Evolutionary conservation across 1,140 invertebrate species (phyloP), one percentile per base, ranked within the genome.

Genomic region (Solenopsis invicta): DNA sequence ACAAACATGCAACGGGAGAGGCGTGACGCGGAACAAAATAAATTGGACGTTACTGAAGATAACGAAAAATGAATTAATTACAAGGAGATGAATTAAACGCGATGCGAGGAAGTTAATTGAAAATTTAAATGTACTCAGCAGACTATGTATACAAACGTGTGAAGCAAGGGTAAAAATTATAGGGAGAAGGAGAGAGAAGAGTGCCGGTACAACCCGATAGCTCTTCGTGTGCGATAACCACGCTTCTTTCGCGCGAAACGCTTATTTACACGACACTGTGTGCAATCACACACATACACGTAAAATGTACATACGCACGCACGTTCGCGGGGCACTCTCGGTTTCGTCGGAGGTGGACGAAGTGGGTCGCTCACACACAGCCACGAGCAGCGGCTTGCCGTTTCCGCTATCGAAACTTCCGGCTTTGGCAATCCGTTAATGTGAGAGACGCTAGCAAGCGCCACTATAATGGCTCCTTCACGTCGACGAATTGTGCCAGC

Each of bases 331-430:
- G 64, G 71, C 92, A 94, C 94, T 94, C 91, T 94, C 93, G 92
- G 89, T 94, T 94, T 94, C 93, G 91, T 90, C 88, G 91, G 85
- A 92, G 89, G 75, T 71, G 64, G 77, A 92, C 91, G 89, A 92
- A 93, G 94, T 94, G 91, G 93, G 93, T 94, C 93, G 92, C 90
- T 81, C 90, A 91, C 91, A 91, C 77, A 81, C 71, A 81, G 56
- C 67, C 29, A 66, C 87, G 87, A 59, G 72, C 69, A 59, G 72
- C 69, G 89, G 29, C 89, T 80, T 50, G 78, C 87, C 88, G 91
- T 88, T 94, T 94, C 93, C 94, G 93, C 89, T 94, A 94, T 93
- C 93, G 93, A 94, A 93, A 94, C 93, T 94, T 94, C 93, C 93
- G 93, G 93, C 88, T 93, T 86, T 90, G 78, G 82, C 89, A 91